Conservation (phyloP, 2,113 vertebrate species). For the Xiphophorus maculatus region DNA sequence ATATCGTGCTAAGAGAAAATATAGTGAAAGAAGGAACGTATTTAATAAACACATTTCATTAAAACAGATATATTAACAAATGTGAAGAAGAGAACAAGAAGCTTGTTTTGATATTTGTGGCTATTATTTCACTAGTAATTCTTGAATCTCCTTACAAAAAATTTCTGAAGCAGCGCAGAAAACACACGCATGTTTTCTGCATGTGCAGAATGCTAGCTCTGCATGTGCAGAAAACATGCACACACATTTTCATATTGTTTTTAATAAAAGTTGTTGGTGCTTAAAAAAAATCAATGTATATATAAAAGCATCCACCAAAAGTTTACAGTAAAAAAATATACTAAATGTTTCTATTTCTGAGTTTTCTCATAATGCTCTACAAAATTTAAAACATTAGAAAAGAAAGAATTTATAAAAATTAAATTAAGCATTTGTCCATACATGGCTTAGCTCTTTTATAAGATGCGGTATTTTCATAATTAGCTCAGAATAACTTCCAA, state of each 20-base stretch:
- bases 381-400: neutral
- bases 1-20: conserved; percentile 86
- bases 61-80: neutral
- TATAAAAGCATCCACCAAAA: conserved; percentile 1
- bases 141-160: too few species aligned
- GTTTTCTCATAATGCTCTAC: conserved; percentile 10
- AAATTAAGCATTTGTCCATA: too few species aligned
- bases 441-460: neutral
- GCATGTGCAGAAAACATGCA: too few species aligned
- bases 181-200: too few species aligned
- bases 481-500: too few species aligned
- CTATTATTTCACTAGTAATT: too few species aligned
- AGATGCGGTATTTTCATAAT: neutral
- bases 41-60: neutral
- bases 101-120: neutral
- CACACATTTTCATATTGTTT: too few species aligned
- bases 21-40: neutral
- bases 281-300: neutral
- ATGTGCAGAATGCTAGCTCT: too few species aligned
- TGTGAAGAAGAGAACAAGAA: neutral
- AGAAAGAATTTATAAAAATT: neutral
- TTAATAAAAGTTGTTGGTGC: neutral
- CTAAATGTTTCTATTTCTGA: neutral
- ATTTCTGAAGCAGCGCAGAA: neutral
- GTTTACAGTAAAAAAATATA: neutral